These are phyloP conservation scores for Cricetomys ansorgei DNA, from an alignment of 2,113 vertebrate species.

Conservation along the genomic window DNA sequence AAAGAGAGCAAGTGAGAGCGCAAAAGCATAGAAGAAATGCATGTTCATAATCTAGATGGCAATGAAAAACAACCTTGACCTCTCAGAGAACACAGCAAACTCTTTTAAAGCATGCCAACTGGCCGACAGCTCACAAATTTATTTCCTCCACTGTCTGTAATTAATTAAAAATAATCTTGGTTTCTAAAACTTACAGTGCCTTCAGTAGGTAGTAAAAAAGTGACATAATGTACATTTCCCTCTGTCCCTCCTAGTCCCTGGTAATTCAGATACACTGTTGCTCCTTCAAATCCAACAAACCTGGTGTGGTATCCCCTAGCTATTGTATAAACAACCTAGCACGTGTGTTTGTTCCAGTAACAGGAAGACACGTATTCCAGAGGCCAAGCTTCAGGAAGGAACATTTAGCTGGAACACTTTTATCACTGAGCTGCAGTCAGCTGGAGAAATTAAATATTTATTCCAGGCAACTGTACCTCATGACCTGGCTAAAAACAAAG, in stretches of 20 bases:
- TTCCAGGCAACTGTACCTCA: constrained; percentile 55
- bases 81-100: not conserved
- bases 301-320: not conserved
- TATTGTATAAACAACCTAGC: not conserved
- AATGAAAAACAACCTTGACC: not conserved
- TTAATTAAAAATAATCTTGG: constrained; percentile 37
- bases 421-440: constrained; percentile 32
- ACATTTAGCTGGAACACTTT: constrained; percentile 52
- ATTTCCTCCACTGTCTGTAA: not conserved
- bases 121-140: not conserved
- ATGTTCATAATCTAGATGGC: not conserved
- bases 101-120: not conserved
- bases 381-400: constrained; percentile 66
- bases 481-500: constrained; percentile 71
- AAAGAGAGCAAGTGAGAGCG: too few species aligned
- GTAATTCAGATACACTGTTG: not conserved
- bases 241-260: not conserved
- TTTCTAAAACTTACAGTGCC: not conserved
- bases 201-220: constrained; percentile 21
- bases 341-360: not conserved
- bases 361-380: not conserved
- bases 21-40: not conserved
- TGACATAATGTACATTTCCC: not conserved
- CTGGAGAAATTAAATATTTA: constrained; percentile 75
- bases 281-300: not conserved